These are phyloP conservation scores for Mythimna pallens DNA, from an alignment of 2,888 invertebrate species.

Conservation along the genomic window DNA sequence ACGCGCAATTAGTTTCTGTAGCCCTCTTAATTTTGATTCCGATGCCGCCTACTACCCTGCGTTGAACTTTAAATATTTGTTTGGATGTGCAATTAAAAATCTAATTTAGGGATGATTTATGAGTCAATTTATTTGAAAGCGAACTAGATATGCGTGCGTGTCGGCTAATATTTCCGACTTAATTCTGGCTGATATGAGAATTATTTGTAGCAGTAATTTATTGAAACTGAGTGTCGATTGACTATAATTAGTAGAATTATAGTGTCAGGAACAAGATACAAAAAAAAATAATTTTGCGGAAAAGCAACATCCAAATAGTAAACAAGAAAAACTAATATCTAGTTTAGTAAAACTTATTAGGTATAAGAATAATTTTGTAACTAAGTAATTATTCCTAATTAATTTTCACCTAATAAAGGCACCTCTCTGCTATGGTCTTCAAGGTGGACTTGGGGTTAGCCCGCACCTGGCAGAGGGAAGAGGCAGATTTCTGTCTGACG, in stretches of 20 bases:
- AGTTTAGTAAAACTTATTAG: no score
- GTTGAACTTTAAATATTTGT: conserved; percentile 38
- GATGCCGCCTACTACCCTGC: conserved; percentile 34
- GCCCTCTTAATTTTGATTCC: conserved; percentile 21
- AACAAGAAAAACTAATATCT: no score
- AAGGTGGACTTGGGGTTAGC: no score
- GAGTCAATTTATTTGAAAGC: conserved; percentile 46
- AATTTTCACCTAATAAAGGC: no score
- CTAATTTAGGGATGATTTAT: conserved; percentile 56
- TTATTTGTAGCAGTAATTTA: conserved; percentile 16
- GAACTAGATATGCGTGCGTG: conserved; percentile 39
- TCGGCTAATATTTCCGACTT: conserved; percentile 20
- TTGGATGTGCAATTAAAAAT: conserved; percentile 54
- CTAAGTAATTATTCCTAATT: no score
- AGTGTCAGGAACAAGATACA: not conserved
- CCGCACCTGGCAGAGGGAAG: no score
- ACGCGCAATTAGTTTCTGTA: no score
- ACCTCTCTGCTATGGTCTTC: no score
- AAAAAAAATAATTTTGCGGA: no score
- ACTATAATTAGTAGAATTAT: not conserved
- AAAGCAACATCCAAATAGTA: no score
- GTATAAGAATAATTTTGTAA: no score
- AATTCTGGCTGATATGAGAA: conserved; percentile 21
- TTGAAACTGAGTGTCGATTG: conserved; percentile 31
- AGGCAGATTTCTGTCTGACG: no score